These are phyloP conservation scores for Merluccius polli DNA, from an alignment of 2,797 vertebrate species.

Conservation along the genomic window DNA sequence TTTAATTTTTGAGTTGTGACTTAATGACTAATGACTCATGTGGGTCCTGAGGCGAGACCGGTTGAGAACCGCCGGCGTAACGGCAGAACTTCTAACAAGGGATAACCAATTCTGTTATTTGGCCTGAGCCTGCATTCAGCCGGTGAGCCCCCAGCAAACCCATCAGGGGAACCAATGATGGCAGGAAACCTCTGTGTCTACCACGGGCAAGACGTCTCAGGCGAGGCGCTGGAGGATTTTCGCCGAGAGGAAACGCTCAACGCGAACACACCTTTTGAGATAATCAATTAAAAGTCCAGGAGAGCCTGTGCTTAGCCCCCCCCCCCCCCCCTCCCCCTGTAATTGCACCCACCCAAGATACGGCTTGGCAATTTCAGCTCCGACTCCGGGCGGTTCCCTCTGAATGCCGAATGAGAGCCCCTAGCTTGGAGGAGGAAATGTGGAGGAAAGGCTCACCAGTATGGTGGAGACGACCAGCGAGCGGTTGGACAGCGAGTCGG, in stretches of 20 bases:
- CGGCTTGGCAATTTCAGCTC: not conserved
- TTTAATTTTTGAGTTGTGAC: too few relatives aligned
- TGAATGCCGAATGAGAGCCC: not conserved
- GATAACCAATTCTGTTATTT: too few relatives aligned
- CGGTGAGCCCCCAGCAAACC: too few relatives aligned
- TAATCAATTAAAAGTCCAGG: slow-evolving; percentile 34
- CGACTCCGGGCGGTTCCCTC: not conserved
- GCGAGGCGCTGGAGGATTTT: slow-evolving; percentile 42
- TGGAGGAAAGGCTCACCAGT: slow-evolving; percentile 78
- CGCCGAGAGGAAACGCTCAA: slow-evolving; percentile 48
- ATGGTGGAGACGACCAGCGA: slow-evolving; percentile 94
- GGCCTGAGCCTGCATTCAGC: too few relatives aligned
- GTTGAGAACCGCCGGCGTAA: too few relatives aligned
- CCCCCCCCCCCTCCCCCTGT: too few relatives aligned
- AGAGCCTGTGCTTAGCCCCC: slow-evolving; percentile 33
- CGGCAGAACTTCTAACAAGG: too few relatives aligned
- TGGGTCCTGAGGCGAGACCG: too few relatives aligned
- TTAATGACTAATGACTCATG: too few relatives aligned
- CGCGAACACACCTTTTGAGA: slow-evolving; percentile 58
- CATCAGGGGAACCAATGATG: slow-evolving; percentile 40
- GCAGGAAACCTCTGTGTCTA: slow-evolving; percentile 39
- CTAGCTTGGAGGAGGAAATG: not conserved
- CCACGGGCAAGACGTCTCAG: slow-evolving; percentile 42
- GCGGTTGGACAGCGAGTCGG: slow-evolving; percentile 93
- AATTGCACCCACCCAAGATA: slow-evolving; percentile 26